These are phyloP conservation scores for Aromia moschata DNA, from an alignment of 2,888 invertebrate genomes.

Conservation along the genomic window DNA sequence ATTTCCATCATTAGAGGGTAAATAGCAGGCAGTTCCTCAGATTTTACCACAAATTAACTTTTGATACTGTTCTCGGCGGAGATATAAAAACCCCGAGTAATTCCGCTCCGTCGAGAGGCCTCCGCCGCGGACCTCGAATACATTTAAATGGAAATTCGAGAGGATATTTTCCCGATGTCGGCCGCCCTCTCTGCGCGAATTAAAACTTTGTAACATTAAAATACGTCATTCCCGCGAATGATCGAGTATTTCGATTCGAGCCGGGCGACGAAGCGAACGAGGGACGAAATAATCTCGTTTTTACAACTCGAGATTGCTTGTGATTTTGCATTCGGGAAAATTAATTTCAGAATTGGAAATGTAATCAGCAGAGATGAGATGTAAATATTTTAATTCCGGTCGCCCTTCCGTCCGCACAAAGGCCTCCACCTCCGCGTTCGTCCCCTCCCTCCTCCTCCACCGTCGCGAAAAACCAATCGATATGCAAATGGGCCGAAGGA, in stretches of 20 bases:
- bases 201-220: conserved; percentile 62
- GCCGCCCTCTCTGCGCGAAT: conserved; percentile 54
- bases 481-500: conserved; percentile 47
- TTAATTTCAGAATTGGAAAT: conserved; percentile 62
- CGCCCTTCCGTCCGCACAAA: conserved; percentile 43
- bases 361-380: conserved; percentile 61
- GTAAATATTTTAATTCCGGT: conserved; percentile 60
- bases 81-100: conserved; percentile 63
- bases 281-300: conserved; percentile 60
- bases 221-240: conserved; percentile 63
- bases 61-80: conserved; percentile 63
- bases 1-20: conserved; percentile 61
- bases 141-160: conserved; percentile 63
- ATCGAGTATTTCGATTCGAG: conserved; percentile 60
- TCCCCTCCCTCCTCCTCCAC: conserved; percentile 31
- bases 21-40: conserved; percentile 59
- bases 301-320: conserved; percentile 58
- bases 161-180: conserved; percentile 61
- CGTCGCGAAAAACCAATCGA: conserved; percentile 46
- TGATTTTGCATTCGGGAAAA: conserved; percentile 61
- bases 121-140: conserved; percentile 54
- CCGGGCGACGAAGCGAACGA: conserved; percentile 56
- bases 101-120: conserved; percentile 51
- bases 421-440: conserved; percentile 30
- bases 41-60: conserved; percentile 65